Percentiles rank a stretch among this genome's conserved stretches.
These are phyloP conservation scores for Scolopax rusticola DNA, from an alignment of 2,797 vertebrate species.

Conservation along the genomic window DNA sequence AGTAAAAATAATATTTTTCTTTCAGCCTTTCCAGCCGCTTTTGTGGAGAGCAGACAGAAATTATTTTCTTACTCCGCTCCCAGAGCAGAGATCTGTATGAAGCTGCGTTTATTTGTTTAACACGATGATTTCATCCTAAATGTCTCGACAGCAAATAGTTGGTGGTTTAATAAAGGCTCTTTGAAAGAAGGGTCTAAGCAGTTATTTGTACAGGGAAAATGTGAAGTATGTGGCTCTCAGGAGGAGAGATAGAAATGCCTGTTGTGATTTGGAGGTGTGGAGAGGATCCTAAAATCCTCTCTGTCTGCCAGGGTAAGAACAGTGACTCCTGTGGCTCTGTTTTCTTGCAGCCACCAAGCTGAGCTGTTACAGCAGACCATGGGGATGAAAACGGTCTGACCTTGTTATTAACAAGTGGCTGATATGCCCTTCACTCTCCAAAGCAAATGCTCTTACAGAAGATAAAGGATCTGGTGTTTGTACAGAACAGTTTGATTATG, in stretches of 20 bases:
- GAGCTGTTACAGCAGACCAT: not conserved
- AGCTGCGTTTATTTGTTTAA: constrained; percentile 87
- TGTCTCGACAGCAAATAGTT: constrained; percentile 84
- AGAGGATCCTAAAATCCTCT: constrained; percentile 11
- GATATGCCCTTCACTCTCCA: not conserved
- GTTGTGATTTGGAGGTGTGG: constrained; percentile 38
- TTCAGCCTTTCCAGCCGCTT: constrained; percentile 84
- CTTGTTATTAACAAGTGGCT: constrained; percentile 33
- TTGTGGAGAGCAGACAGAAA: constrained; percentile 85
- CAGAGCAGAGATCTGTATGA: constrained; percentile 84
- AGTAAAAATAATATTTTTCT: constrained; percentile 92
- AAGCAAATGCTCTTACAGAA: not conserved
- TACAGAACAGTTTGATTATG: not conserved
- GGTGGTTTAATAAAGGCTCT: constrained; percentile 84
- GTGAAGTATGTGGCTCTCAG: constrained; percentile 64
- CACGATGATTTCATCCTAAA: constrained; percentile 86
- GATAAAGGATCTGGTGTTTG: not conserved
- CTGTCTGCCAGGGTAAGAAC: not conserved
- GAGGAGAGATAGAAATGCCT: constrained; percentile 57
- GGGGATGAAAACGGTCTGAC: constrained; percentile 4
- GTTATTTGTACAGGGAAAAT: constrained; percentile 75
- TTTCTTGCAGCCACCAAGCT: not conserved
- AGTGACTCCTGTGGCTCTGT: not conserved
- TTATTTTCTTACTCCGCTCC: constrained; percentile 86
- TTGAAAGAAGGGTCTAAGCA: constrained; percentile 73